Evolutionary conservation across 2,888 invertebrate genomes (phyloP), one percentile per base, ranked within the genome.

Genomic region (Terebella lapidaria): DNA sequence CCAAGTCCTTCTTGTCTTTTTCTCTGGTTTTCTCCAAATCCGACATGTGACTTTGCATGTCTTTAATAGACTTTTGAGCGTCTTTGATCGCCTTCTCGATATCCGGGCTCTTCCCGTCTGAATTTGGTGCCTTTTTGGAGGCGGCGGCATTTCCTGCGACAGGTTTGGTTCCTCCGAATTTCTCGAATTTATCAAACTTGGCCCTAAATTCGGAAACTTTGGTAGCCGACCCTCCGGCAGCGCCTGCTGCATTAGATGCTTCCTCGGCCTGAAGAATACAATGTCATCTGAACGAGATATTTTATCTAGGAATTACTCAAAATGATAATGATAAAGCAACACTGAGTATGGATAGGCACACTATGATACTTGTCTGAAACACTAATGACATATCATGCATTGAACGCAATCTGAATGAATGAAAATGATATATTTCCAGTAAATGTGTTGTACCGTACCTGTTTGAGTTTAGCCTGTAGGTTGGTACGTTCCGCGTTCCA

Each of bases 1-100:
- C 87, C 28, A 92, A 81, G 67, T 91, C 90, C 70, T 88, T 88
- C 57, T 70, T 67, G 42, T 75, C 76, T 24, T 67, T 64, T 1
- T 71, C 63, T 49, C 70, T 63, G 18, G 70, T 71, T 52, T 73
- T 71, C 29, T 77, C 76, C 27, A 74, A 68, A 30, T 71, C 67
- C 35, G 69, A 66, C 10, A 78, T 62, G 62, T 76, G 75, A 3
- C 70, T 68, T 68, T 77, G 76, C 4, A 78, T 64, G 51, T 76
- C 74, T 46, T 74, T 63, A 3, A 57, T 72, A 1, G 76, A 65
- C n/a, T 66, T 61, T 56, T 77, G 76, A 0, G 75, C 72, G 56
- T 76, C 74, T 35, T 35, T 35, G n/a, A 35, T n/a, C n/a, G 42
- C n/a, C 42, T n/a, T 35, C 42, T 35, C 42, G 10, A 35, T n/a